Percentiles rank a stretch among this genome's conserved stretches.
These are phyloP conservation scores for Scophthalmus maximus DNA, from an alignment of 2,113 vertebrate species.

Conservation along the genomic window DNA sequence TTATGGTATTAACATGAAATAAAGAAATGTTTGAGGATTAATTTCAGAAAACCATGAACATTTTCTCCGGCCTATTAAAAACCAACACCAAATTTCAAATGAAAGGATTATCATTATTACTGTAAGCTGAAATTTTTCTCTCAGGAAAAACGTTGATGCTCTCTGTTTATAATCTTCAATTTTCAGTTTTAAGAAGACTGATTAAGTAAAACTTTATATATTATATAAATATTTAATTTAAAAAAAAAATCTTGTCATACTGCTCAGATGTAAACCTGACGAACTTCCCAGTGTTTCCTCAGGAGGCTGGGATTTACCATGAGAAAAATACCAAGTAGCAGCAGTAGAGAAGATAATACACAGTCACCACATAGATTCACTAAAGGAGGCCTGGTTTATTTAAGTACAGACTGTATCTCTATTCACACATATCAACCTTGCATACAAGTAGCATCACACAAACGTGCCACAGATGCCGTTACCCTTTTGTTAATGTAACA, in stretches of 20 bases:
- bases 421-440: slow-evolving; percentile 26
- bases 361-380: not conserved
- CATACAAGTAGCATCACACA: slow-evolving; percentile 26
- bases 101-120: not conserved
- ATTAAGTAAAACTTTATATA: too few species aligned
- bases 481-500: slow-evolving; percentile 74
- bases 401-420: slow-evolving; percentile 18
- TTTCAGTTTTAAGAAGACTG: not conserved
- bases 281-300: too few species aligned
- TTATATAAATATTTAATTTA: too few species aligned
- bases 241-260: too few species aligned
- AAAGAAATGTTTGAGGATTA: slow-evolving; percentile 66
- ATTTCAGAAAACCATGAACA: slow-evolving; percentile 14
- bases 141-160: too few species aligned
- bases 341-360: not conserved
- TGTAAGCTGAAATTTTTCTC: too few species aligned
- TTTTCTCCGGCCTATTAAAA: too few species aligned
- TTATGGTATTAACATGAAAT: slow-evolving; percentile 98
- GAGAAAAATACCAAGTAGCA: too few species aligned
- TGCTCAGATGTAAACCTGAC: too few species aligned
- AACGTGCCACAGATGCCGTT: slow-evolving; percentile 31
- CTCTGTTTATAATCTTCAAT: too few species aligned
- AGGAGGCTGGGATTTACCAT: too few species aligned
- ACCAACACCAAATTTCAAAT: too few species aligned
- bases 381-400: slow-evolving; percentile 45